phyloP scores from a whole-genome alignment of 2,113 vertebrate species.

The Pollachius pollachius region DNA sequence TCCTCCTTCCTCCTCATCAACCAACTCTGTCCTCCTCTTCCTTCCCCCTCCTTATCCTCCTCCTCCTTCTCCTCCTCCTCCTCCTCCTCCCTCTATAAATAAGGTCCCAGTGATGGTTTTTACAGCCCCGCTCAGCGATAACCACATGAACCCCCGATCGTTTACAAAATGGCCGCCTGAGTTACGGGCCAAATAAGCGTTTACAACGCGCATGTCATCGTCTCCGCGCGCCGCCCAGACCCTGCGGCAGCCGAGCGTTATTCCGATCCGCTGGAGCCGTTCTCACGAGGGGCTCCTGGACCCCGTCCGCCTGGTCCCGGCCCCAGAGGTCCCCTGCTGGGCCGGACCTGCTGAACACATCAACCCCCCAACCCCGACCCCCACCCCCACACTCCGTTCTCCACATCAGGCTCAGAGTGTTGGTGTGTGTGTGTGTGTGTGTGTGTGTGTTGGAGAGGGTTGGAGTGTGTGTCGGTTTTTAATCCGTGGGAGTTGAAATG shows the following conservation, averaged over 20 bases:
- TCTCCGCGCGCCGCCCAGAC: background rate
- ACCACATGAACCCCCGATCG: background rate
- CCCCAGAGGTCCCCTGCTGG: slow-evolving; percentile 53
- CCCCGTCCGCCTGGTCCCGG: slow-evolving; percentile 44
- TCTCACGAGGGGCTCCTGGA: slow-evolving; percentile 55
- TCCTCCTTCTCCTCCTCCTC: slow-evolving; percentile 5
- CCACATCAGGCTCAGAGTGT: too few species aligned
- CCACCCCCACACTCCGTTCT: background rate
- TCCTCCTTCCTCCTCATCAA: too few species aligned
- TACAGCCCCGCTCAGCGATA: slow-evolving; percentile 17
- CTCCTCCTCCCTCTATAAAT: slow-evolving; percentile 22
- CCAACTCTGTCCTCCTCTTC: too few species aligned
- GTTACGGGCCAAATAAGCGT: slow-evolving; percentile 11
- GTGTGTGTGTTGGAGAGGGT: background rate
- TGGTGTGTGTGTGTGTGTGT: slow-evolving; percentile 11
- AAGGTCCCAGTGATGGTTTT: slow-evolving; percentile 30
- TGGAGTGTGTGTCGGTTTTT: too few species aligned
- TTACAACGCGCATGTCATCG: slow-evolving; percentile 16
- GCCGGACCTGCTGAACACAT: slow-evolving; percentile 71
- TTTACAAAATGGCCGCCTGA: background rate
- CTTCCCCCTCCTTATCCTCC: slow-evolving; percentile 15
- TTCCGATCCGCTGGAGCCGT: background rate
- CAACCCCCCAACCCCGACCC: slow-evolving; percentile 29
- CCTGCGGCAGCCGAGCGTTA: background rate
- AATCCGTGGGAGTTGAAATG: background rate